Evolutionary conservation across 2,797 vertebrate species (phyloP), one percentile per base, ranked within the genome.

Genomic region (Gila robusta): DNA sequence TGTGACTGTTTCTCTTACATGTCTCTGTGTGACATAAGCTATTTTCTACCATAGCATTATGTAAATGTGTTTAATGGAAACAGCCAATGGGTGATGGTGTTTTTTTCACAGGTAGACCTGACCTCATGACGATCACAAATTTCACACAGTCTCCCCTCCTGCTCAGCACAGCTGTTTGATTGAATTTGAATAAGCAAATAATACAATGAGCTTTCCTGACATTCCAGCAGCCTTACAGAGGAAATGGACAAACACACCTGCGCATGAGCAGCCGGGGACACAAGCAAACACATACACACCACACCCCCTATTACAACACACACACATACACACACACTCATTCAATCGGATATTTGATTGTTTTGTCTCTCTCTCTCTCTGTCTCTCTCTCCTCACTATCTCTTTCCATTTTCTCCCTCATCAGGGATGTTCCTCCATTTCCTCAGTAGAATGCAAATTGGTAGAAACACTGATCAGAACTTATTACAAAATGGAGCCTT

Each of bases 161-260:
- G 80, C 88, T 89, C 85, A 73, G 84, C 44, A 66, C 83, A 94
- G 93, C 93, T 94, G 94, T 93, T 89, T 94, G 93, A 95, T 94
- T 96, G 94, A 94, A 96, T 97, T 95, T 96, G 96, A 97, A 97
- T 96, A 96, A 94, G 94, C 94, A 96, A 97, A 96, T 96, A 94
- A 93, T 92, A 94, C 77, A 81, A 90, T 91, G 87, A 89, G 91
- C 91, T 93, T 93, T 87, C 88, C 92, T 94, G 93, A 95, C 94
- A 92, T 93, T 95, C 93, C 94, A 93, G 91, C 86, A 88, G 89
- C 74, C 81, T 32, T 26, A 74, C 81, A 39, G 37, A 69, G 78
- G 90, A 93, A 84, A 86, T 77, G 73, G 85, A 84, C 90, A 90
- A 64, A 73, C 80, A 85, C 81, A 88, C 88, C 78, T 81, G 44